Percentiles rank a stretch among this genome's conserved stretches.
Evolutionary conservation across 2,113 vertebrate species (phyloP).

Genomic region (Laterallus jamaicensis): DNA sequence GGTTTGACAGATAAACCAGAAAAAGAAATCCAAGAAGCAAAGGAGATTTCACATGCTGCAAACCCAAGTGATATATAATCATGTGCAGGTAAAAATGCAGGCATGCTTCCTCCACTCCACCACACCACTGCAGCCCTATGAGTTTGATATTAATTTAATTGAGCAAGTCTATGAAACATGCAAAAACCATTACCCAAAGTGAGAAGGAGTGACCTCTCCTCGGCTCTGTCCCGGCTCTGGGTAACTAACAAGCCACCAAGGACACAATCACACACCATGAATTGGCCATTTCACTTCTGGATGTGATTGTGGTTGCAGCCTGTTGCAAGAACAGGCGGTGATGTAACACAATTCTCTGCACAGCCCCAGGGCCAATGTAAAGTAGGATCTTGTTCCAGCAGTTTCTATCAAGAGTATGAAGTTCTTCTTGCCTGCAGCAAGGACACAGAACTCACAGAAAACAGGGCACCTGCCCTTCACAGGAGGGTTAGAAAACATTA

Average conservation of each 20-base stretch:
- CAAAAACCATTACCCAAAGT: neutral
- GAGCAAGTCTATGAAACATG: neutral
- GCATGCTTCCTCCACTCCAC: neutral
- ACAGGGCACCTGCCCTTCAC: rapidly evolving
- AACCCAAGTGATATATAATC: neutral
- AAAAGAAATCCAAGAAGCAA: neutral
- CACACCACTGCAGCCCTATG: neutral
- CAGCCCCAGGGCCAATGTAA: rapidly evolving
- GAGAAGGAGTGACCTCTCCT: neutral
- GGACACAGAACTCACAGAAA: neutral
- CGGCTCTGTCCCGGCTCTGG: neutral
- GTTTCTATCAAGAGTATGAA: neutral
- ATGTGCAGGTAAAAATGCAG: rapidly evolving
- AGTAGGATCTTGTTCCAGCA: neutral
- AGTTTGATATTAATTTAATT: neutral
- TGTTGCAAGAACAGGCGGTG: too few relatives aligned
- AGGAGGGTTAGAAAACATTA: neutral
- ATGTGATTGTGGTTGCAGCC: too few relatives aligned
- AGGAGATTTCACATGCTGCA: neutral
- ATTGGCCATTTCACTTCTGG: neutral
- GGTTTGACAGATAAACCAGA: constrained; percentile 7
- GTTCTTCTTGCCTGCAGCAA: neutral
- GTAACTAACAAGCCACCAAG: neutral
- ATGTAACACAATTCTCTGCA: rapidly evolving
- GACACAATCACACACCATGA: neutral